These are phyloP conservation scores for Parasteatoda tepidariorum DNA, from an alignment of 1,140 invertebrate species.

Conservation along the genomic window DNA sequence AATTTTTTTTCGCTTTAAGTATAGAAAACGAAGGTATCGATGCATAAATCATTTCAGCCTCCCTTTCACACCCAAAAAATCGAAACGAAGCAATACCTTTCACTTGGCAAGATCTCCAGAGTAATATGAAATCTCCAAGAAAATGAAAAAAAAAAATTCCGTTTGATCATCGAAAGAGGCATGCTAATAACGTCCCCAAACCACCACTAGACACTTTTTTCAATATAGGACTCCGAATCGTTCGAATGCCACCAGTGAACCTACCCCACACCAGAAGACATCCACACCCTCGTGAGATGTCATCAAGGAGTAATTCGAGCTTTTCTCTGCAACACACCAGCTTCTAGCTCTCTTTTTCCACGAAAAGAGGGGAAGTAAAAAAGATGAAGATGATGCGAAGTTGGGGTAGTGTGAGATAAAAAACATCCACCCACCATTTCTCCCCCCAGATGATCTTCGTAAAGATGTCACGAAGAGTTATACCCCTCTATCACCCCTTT, in stretches of 20 bases:
- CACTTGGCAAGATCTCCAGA: not conserved
- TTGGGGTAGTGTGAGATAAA: not conserved
- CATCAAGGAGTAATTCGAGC: conserved; percentile 45
- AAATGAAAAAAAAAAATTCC: not conserved
- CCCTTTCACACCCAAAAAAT: no score
- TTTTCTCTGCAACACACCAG: not conserved
- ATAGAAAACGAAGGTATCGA: no score
- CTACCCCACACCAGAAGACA: conserved; percentile 11
- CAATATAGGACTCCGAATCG: conserved; percentile 14
- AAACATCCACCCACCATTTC: not conserved
- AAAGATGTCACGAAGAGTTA: conserved; percentile 52
- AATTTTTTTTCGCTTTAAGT: no score
- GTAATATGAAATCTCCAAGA: conserved; percentile 1
- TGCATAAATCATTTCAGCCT: no score
- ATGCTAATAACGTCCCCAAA: conserved; percentile 44
- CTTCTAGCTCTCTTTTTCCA: not conserved
- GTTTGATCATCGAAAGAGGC: not conserved
- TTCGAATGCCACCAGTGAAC: no score
- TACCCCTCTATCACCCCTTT: not conserved
- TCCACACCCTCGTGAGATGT: conserved; percentile 32
- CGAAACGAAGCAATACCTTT: conserved; percentile 22
- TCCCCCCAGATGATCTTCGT: conserved; percentile 41
- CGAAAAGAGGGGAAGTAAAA: not conserved
- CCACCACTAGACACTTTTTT: not conserved
- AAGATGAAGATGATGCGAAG: not conserved